Percentiles rank a stretch among this genome's conserved stretches.
Conservation (phyloP, 2,797 vertebrate species). For the Myotis planiceps region DNA sequence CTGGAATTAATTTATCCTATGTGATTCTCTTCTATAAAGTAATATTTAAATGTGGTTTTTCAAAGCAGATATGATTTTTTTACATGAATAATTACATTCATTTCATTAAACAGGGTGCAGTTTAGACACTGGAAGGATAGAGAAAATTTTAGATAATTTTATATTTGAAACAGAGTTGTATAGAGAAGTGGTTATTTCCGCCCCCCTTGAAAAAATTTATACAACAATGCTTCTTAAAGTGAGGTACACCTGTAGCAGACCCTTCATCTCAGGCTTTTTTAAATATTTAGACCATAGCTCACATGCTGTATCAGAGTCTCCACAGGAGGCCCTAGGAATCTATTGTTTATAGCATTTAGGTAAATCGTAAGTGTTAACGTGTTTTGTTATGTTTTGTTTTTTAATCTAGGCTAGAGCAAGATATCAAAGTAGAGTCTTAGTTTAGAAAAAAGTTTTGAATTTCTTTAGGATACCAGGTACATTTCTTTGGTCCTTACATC, state of each 20-base stretch:
- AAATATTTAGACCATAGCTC: neutral
- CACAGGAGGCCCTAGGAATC: neutral
- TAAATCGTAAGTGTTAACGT: neutral
- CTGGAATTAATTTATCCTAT: neutral
- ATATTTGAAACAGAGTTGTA: neutral
- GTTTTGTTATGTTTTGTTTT: neutral
- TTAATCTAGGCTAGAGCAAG: neutral
- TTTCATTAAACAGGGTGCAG: neutral
- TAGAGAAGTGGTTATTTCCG: neutral
- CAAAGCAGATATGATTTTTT: neutral
- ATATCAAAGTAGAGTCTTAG: neutral
- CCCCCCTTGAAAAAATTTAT: neutral
- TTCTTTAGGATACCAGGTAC: neutral
- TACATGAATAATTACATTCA: neutral
- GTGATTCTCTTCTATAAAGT: neutral
- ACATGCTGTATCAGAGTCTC: neutral
- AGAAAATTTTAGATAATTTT: neutral
- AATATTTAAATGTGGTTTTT: constrained; percentile 25
- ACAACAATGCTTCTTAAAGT: neutral
- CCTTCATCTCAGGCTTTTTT: neutral
- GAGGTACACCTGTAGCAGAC: neutral
- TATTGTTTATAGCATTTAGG: neutral
- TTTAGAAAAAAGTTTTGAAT: neutral
- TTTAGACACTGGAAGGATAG: neutral
- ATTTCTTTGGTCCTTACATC: neutral